Evolutionary conservation across 2,888 invertebrate genomes (phyloP), one percentile per base, ranked within the genome.

Genomic region (Artemia sinica): DNA sequence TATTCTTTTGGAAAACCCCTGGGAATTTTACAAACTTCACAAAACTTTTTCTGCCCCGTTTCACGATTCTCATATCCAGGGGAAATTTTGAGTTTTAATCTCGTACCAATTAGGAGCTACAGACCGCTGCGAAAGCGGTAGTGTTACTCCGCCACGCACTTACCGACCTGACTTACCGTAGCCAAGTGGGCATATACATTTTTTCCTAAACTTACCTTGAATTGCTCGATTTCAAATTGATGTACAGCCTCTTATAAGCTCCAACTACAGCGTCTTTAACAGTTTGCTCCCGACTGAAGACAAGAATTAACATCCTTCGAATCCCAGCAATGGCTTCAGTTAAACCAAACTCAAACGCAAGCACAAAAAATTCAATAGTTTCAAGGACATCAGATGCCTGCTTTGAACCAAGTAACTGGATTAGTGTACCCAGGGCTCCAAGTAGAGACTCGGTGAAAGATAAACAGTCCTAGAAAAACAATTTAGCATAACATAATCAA

Each of bases 291-390:
- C 85, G 85, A 12, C 87, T 86, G 84, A 87, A 87, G 70, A 91
- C 86, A 66, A 91, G 81, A 69, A 83, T 80, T 72, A 91, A 77
- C 87, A 92, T 89, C 74, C 84, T 84, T 70, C 84, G 81, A 71
- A 91, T 84, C 1, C 89, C 91, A 51, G 79, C 75, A 73, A 85
- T 82, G 5, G 87, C 86, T 68, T 85, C 85, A 71, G 85, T 83
- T n/a, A 91, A 84, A 69, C 86, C 85, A 75, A 90, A 90, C 72
- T 87, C 83, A 75, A 84, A 86, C 0, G 89, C 88, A 0, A 86
- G 84, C 0, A 89, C 88, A 73, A 95, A 88, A 76, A 94, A 91
- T 71, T 89, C 86, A 49, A 95, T 87, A 0, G 94, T 88, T 77
- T 94, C 95, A 69, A 86, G 83, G 13, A 91, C 88, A 77, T 94